Percentiles rank a stretch among this genome's conserved stretches.
Evolutionary conservation across 1,140 invertebrate species (phyloP).

Genomic region (Camponotus pennsylvanicus): DNA sequence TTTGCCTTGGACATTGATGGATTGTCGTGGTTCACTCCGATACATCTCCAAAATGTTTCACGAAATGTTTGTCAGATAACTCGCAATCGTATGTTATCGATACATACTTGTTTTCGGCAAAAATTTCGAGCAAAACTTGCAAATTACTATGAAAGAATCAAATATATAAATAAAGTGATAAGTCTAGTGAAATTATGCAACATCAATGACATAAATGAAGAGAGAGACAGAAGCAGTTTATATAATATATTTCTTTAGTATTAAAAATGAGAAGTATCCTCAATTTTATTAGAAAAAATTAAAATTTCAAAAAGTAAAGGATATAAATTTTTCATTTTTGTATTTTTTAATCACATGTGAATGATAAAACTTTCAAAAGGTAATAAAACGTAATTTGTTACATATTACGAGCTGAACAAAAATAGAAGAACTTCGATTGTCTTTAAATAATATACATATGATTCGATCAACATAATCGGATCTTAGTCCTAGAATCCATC

Average conservation of each 20-base stretch:
- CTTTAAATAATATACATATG: background rate
- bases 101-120: slow-evolving; percentile 24
- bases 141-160: background rate
- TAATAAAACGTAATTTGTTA: background rate
- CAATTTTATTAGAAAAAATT: background rate
- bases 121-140: background rate
- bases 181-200: background rate
- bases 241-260: background rate
- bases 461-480: background rate
- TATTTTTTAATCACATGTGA: background rate
- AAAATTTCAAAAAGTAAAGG: background rate
- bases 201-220: background rate
- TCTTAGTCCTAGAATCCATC: slow-evolving; percentile 31
- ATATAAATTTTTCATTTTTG: background rate
- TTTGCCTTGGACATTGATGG: slow-evolving; percentile 61
- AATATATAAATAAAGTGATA: background rate
- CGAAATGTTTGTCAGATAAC: slow-evolving; percentile 41
- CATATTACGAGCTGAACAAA: background rate
- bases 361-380: background rate
- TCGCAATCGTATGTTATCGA: slow-evolving; percentile 56
- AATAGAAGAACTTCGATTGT: background rate
- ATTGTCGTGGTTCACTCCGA: slow-evolving; percentile 53
- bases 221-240: background rate
- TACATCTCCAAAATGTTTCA: slow-evolving; percentile 50
- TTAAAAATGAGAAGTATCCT: background rate